Evolutionary conservation across 2,113 vertebrate species (phyloP).

Genomic region (Oreochromis tanganicae): DNA sequence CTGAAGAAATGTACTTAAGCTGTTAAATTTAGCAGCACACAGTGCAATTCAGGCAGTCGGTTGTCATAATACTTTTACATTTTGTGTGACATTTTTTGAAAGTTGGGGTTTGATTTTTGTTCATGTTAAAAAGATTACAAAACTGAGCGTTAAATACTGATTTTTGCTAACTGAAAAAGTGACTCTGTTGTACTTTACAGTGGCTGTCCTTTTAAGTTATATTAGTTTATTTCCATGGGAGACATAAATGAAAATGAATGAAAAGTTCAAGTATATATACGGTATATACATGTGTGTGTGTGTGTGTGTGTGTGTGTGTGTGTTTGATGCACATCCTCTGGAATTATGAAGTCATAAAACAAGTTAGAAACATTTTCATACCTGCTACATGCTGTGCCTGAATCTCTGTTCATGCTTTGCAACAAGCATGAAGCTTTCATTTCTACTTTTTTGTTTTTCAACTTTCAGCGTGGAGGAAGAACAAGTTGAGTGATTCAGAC

Average conservation of each 20-base stretch:
- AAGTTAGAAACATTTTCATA: background rate
- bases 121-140: background rate
- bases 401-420: background rate
- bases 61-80: background rate
- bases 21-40: background rate
- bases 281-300: background rate
- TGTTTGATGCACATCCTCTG: background rate
- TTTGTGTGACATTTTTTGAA: background rate
- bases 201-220: background rate
- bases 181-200: background rate
- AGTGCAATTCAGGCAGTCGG: background rate
- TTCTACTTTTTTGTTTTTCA: background rate
- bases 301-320: background rate
- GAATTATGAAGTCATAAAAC: background rate
- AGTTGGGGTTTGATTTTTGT: background rate
- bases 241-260: background rate
- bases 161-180: background rate
- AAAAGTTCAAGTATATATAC: background rate
- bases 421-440: background rate
- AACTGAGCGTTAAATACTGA: background rate
- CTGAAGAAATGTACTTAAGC: background rate
- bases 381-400: background rate
- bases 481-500: background rate
- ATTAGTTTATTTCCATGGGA: background rate
- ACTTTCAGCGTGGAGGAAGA: background rate